Conservation (phyloP, 2,113 vertebrate genomes). For the Nibea albiflora region DNA sequence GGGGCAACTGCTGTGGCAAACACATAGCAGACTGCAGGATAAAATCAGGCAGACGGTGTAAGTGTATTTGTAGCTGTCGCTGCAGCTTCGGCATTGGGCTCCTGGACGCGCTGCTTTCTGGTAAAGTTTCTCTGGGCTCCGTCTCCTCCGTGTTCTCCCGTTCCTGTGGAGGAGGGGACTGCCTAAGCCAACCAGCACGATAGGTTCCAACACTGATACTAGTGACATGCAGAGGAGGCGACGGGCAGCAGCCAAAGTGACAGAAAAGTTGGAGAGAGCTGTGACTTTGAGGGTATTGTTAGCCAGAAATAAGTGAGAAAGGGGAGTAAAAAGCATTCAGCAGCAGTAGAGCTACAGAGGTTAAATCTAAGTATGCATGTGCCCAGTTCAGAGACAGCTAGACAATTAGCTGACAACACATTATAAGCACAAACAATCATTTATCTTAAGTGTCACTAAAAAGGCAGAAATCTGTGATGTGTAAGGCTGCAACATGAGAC, state of each 20-base stretch:
- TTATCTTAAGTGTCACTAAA: background rate
- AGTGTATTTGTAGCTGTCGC: conserved; percentile 72
- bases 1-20: conserved; percentile 28
- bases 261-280: conserved; percentile 31
- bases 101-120: conserved; percentile 61
- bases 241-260: conserved; percentile 60
- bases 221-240: conserved; percentile 75
- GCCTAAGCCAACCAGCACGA: conserved; percentile 84
- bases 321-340: conserved; percentile 22
- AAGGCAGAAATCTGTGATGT: background rate
- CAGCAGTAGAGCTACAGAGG: conserved; percentile 13
- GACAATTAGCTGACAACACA: background rate
- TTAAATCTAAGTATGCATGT: background rate
- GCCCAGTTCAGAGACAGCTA: background rate
- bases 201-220: conserved; percentile 68
- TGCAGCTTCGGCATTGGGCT: conserved; percentile 71
- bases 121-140: conserved; percentile 68
- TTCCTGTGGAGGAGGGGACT: conserved; percentile 81
- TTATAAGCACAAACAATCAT: background rate
- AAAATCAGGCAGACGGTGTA: conserved; percentile 78
- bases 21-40: conserved; percentile 63
- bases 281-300: conserved; percentile 27
- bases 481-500: too few species aligned
- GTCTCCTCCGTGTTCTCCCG: conserved; percentile 66
- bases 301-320: conserved; percentile 35